A percentile compares a stretch with the other conserved stretches of the same genome.
These are phyloP conservation scores for Sinodicranocentrus sp. DNA, from an alignment of 2,888 invertebrate species.

Conservation along the genomic window DNA sequence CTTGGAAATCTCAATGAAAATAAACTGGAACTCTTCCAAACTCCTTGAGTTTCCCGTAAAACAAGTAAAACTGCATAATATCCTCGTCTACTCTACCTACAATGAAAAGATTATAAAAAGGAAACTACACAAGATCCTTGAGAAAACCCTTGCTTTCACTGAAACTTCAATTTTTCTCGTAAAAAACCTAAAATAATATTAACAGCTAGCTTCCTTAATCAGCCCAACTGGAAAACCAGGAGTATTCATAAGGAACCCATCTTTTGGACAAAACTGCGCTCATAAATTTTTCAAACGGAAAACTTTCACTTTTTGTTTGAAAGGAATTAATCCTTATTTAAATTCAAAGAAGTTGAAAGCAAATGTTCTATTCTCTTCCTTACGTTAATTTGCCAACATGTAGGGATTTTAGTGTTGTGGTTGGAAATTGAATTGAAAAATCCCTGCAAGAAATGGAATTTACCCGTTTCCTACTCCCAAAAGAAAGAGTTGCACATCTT, in stretches of 20 bases:
- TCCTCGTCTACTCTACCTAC: neutral
- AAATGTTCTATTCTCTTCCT: too few species aligned
- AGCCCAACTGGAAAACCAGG: too few species aligned
- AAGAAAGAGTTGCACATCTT: too few species aligned
- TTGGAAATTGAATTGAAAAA: too few species aligned
- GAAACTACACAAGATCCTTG: neutral
- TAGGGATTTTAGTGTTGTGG: too few species aligned
- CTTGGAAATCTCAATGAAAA: conserved; percentile 4
- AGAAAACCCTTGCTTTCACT: conserved; percentile 11
- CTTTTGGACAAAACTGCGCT: neutral
- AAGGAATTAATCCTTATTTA: conserved; percentile 46
- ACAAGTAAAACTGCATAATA: neutral
- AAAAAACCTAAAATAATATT: conserved; percentile 19
- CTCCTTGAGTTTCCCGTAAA: neutral
- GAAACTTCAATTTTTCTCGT: neutral
- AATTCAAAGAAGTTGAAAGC: conserved; percentile 22
- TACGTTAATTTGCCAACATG: too few species aligned
- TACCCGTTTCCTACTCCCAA: too few species aligned
- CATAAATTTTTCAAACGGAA: conserved; percentile 40
- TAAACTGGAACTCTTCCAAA: conserved; percentile 51
- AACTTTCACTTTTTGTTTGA: conserved; percentile 32
- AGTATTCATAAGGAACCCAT: too few species aligned
- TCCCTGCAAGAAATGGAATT: too few species aligned
- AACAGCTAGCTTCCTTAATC: neutral
- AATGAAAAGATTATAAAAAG: neutral